These are phyloP conservation scores for Gymnothorax reevesii DNA, from an alignment of 2,797 vertebrate species.

Conservation along the genomic window DNA sequence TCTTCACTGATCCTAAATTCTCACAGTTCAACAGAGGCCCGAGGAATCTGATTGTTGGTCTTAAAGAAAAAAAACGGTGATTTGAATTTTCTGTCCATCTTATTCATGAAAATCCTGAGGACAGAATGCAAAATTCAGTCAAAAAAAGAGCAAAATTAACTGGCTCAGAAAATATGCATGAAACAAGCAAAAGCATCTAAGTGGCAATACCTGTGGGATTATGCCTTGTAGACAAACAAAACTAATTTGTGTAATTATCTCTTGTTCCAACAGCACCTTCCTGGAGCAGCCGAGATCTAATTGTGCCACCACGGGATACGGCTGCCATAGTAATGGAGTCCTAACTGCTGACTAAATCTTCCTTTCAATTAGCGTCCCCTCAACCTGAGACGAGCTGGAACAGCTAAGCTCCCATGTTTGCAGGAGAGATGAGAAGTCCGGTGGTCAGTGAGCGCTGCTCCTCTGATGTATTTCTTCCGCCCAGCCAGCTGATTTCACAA, in stretches of 20 bases:
- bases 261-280: slow-evolving; percentile 13
- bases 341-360: slow-evolving; percentile 40
- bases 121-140: not conserved
- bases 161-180: not conserved
- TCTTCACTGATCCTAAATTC: not conserved
- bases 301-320: slow-evolving; percentile 36
- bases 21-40: not conserved
- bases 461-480: too few relatives aligned
- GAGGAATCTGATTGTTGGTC: not conserved
- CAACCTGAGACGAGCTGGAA: not conserved
- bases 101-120: not conserved
- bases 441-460: too few relatives aligned
- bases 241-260: slow-evolving; percentile 19
- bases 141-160: not conserved
- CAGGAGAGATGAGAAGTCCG: not conserved
- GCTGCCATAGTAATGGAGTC: slow-evolving; percentile 33
- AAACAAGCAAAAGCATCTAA: not conserved
- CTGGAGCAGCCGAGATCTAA: slow-evolving; percentile 30
- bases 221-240: not conserved
- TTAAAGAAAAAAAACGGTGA: not conserved
- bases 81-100: not conserved
- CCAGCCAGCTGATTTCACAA: too few relatives aligned
- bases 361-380: slow-evolving; percentile 13
- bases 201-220: not conserved
- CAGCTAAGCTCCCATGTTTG: not conserved